These are phyloP conservation scores for Leuciscus idus DNA, from an alignment of 2,113 vertebrate genomes.

Conservation along the genomic window DNA sequence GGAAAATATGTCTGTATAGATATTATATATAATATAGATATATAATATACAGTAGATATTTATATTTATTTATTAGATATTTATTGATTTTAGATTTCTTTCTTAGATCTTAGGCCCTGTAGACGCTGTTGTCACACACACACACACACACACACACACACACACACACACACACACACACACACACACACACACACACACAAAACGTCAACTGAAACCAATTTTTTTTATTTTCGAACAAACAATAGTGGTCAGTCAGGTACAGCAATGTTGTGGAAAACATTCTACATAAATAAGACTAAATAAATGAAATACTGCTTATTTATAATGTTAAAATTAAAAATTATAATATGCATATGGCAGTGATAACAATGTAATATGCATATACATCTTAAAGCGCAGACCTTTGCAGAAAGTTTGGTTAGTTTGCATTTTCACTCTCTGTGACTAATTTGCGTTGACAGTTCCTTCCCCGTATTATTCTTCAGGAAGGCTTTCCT, in stretches of 20 bases:
- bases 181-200: too few relatives aligned
- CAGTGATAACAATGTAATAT: too few relatives aligned
- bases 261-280: neutral
- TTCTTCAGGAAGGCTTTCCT: neutral
- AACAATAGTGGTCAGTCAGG: neutral
- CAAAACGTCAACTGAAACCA: neutral
- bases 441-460: conserved; percentile 5
- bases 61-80: too few relatives aligned
- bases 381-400: neutral
- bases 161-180: too few relatives aligned
- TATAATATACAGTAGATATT: too few relatives aligned
- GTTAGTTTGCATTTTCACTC: conserved; percentile 5
- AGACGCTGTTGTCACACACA: too few relatives aligned
- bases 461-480: neutral
- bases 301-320: neutral
- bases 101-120: too few relatives aligned
- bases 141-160: too few relatives aligned
- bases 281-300: neutral
- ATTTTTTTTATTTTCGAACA: neutral
- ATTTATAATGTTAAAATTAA: neutral
- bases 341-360: neutral
- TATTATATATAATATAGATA: too few relatives aligned
- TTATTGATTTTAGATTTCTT: too few relatives aligned
- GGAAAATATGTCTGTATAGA: too few relatives aligned
- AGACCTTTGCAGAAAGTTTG: neutral